These are phyloP conservation scores for Gopherus evgoodei DNA, from an alignment of 2,113 vertebrate genomes.

Conservation along the genomic window DNA sequence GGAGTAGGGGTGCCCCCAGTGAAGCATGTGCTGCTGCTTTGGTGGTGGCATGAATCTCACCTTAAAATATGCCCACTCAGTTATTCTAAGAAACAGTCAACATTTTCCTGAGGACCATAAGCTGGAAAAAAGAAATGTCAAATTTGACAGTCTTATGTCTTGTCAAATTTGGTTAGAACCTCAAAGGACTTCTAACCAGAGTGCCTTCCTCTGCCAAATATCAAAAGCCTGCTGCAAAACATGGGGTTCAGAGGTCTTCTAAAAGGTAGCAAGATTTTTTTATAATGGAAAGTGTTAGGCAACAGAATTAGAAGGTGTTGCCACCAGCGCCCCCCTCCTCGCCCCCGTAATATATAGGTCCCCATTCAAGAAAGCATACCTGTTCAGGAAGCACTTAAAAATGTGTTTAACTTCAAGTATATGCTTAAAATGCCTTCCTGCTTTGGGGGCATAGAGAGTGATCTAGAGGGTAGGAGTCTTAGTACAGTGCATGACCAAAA, in stretches of 20 bases:
- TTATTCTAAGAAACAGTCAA: too few species aligned
- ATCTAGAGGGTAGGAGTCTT: not conserved
- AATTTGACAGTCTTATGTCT: not conserved
- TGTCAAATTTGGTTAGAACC: not conserved
- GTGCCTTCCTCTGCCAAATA: not conserved
- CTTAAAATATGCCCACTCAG: not conserved
- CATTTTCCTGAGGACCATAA: not conserved
- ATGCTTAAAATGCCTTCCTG: too few species aligned
- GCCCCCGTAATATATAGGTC: too few species aligned
- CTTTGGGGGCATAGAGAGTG: not conserved
- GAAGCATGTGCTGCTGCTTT: accelerated
- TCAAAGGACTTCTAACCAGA: not conserved
- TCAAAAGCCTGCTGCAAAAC: too few species aligned
- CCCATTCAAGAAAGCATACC: too few species aligned
- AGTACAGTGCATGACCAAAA: not conserved
- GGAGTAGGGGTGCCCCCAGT: not conserved
- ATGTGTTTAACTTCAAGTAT: too few species aligned
- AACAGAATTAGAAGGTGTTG: too few species aligned
- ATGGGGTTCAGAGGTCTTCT: too few species aligned
- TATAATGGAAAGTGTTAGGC: too few species aligned
- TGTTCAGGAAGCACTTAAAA: not conserved
- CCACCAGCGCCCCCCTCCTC: too few species aligned
- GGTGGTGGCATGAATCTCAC: not conserved
- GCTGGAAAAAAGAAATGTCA: not conserved
- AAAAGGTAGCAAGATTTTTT: too few species aligned